Base-by-base conservation (phyloP, 2,888 invertebrate genomes). In the Polylopha cassiicola region DNA sequence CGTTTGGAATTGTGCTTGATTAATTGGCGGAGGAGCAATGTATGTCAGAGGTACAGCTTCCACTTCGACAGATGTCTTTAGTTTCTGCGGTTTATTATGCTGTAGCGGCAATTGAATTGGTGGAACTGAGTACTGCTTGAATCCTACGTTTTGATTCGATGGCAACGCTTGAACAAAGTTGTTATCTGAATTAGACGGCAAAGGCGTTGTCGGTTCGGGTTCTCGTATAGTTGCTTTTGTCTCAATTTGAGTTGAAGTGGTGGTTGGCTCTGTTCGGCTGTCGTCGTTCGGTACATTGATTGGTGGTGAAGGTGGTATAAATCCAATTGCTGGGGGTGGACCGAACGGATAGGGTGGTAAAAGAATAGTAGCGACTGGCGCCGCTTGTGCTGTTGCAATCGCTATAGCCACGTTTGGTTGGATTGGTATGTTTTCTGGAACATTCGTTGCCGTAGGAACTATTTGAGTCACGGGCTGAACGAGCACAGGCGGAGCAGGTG, bases 281-380 rank as follows among this genome's bases (percentile, higher is more conserved):
- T 50, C 47, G 14, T 64, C 71, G 23, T 73, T 65, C 6, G 72
- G 63, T 1, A 62, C 56, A 15, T 55, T 60, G 9, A 51, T 54
- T 1, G 73, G 61, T 37, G 70, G 67, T 39, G 56, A 53, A 15
- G 68, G 61, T 7, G 75, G 73, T 15, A 76, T 53, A 11, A 81
- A 61, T 11, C 73, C 76, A 29, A 75, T 61, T 3, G 63, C 60
- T 3, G 74, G 75, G 20, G 81, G 79, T n/a, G 67, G 64, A 36
- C 76, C 81, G 14, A 84, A 81, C 1, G 81, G 81, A 32, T 79
- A 85, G 0, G 84, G 81, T 1, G 85, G 84, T 3, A 85, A 57
- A 3, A 85, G 55, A 18, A 85, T 72, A 1, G 85, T 84, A 0
- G 81, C 77, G 0, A 81, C 79, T 10, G 84, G 82, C 14, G 81